Conservation (phyloP, 37 sponge, comb jelly and placozoan species). For the Lycopodina hypogea region DNA sequence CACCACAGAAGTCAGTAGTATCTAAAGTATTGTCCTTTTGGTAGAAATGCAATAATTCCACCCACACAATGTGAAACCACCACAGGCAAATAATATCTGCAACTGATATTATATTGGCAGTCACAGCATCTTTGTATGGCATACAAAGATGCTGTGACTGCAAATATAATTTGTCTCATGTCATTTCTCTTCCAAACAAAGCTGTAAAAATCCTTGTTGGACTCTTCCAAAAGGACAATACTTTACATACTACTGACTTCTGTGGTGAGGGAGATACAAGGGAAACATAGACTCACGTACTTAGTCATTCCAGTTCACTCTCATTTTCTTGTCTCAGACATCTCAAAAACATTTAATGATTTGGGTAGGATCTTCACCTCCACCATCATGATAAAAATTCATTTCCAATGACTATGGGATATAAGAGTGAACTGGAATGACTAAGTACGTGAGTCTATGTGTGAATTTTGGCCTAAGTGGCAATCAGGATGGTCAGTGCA, state of each 20-base stretch:
- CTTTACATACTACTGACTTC: conserved; percentile 33
- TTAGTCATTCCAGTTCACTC: conserved; percentile 25
- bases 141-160: too few species aligned
- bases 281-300: conserved; percentile 13
- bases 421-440: conserved; percentile 29
- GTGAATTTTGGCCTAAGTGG: conserved; percentile 20
- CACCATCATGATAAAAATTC: conserved; percentile 30
- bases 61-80: not conserved
- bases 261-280: conserved; percentile 29
- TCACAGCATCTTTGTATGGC: too few species aligned
- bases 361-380: conserved; percentile 39
- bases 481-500: too few species aligned
- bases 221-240: not conserved
- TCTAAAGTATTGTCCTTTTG: conserved; percentile 21
- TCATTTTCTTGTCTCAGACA: conserved; percentile 35
- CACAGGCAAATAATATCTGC: not conserved
- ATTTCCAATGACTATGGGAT: too few species aligned
- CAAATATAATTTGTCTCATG: too few species aligned
- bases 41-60: conserved; percentile 1
- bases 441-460: conserved; percentile 11
- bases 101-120: too few species aligned
- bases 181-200: not conserved
- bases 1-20: conserved; percentile 26
- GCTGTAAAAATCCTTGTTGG: conserved; percentile 9
- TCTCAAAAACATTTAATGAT: conserved; percentile 34